Base-by-base conservation (phyloP, 2,113 vertebrate species). In the Trematomus loennbergii region DNA sequence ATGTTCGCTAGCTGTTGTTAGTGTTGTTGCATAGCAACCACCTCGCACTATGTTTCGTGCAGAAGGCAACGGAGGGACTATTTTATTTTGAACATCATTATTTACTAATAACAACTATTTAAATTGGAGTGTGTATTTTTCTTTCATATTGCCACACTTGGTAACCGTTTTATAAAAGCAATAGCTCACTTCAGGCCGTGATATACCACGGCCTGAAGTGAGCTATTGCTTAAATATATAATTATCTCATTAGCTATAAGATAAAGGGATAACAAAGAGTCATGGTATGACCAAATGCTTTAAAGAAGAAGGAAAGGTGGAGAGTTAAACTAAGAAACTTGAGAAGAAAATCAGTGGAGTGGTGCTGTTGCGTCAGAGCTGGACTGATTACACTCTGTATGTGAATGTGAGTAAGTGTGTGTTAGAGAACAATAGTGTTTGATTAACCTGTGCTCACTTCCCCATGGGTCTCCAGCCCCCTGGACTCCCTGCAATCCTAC, bases 371-470 rank as follows among this genome's bases (percentile, higher is more conserved):
- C 71, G 54, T 64, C 54, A 55, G 40, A 81, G 50, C 45, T 40
- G 20, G 18, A 50, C 80, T 88, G 80, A 91, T 89, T 91, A 82
- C 22, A 0, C 63, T 58, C n/a, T 55, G 12, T 55, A 16, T 49
- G 45, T 74, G 75, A 53, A 10, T 29, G 40, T 9, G 59, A 20
- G 49, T 48, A 33, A 16, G 40, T 67, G 55, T 53, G 18, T 20
- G 36, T 46, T 18, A 22, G 74, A 76, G 78, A 90, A 90, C 84
- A 92, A 92, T 87, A 66, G 71, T 20, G 55, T 74, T 78, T 92
- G 91, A 92, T 88, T 84, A 81, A 86, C 50, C 75, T 33, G 65
- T 77, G 64, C 64, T 75, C 72, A 73, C 54, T 59, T 73, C 71
- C 77, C 63, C 61, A 66, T 2, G 7, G 58, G 78, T 75, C 76